phyloP scores from a whole-genome alignment of 2,113 vertebrate genomes.

The Eptesicus fuscus region DNA sequence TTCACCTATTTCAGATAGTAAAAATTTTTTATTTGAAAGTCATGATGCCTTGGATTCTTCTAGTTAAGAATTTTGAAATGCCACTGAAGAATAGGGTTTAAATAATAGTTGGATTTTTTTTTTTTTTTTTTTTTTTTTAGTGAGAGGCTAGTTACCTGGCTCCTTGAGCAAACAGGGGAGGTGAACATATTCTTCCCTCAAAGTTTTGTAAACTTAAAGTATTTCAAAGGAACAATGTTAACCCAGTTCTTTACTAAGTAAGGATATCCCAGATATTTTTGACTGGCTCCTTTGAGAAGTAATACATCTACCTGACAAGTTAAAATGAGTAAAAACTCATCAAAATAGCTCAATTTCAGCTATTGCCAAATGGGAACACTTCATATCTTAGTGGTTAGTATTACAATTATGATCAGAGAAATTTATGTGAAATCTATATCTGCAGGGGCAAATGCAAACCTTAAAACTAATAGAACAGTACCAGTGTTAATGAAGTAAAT shows the following conservation, averaged over 20 bases:
- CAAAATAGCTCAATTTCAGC: background rate
- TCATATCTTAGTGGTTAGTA: background rate
- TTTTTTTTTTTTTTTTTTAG: background rate
- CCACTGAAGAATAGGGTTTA: background rate
- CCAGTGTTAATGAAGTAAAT: background rate
- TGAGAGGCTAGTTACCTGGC: background rate
- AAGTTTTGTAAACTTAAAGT: background rate
- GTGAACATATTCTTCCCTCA: background rate
- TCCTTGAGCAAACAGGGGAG: background rate
- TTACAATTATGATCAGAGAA: background rate
- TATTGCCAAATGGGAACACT: background rate
- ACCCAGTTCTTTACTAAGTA: background rate
- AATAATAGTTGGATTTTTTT: background rate
- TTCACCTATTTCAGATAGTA: background rate
- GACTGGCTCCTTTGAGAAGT: background rate
- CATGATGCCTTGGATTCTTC: background rate
- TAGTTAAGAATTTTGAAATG: background rate
- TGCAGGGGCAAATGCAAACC: background rate
- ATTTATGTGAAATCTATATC: fast-evolving
- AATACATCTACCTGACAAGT: background rate
- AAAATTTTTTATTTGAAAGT: background rate
- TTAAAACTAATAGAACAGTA: background rate
- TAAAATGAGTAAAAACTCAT: background rate
- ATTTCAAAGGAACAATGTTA: background rate
- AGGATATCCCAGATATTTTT: background rate